Evolutionary conservation across 2,113 vertebrate genomes (phyloP).

Genomic region (Ciconia maguari): DNA sequence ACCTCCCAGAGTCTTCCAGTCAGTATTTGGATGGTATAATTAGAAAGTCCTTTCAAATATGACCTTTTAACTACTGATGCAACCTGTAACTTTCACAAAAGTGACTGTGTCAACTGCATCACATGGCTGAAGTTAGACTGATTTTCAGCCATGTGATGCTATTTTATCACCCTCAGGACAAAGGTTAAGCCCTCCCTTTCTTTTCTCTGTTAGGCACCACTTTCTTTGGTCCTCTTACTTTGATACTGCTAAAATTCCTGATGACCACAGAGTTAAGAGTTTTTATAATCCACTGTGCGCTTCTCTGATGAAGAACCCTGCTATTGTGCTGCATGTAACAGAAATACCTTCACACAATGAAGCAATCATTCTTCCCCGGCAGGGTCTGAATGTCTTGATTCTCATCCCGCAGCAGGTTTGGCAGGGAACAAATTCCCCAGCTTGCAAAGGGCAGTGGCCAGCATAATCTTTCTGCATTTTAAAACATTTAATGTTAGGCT

Average conservation of each 20-base stretch:
- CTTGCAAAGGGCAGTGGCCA: conserved; percentile 45
- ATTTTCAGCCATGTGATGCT: conserved; percentile 71
- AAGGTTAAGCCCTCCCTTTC: conserved; percentile 74
- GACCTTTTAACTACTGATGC: conserved; percentile 46
- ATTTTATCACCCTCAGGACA: conserved; percentile 72
- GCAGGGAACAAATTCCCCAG: conserved; percentile 34
- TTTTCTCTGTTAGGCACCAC: conserved; percentile 52
- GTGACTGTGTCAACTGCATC: conserved; percentile 54
- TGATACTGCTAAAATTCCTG: conserved; percentile 56
- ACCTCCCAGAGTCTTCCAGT: background rate
- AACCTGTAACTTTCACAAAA: conserved; percentile 44
- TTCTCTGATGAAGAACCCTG: conserved; percentile 49
- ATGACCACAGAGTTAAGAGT: conserved; percentile 40
- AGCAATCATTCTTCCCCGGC: conserved; percentile 51
- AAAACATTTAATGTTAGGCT: conserved; percentile 46
- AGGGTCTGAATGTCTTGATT: conserved; percentile 52
- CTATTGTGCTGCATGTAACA: conserved; percentile 43
- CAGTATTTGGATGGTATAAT: background rate
- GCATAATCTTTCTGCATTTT: conserved; percentile 51
- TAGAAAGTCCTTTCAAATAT: conserved; percentile 24
- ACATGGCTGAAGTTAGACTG: conserved; percentile 59
- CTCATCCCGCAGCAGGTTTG: conserved; percentile 50
- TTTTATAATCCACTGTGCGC: conserved; percentile 27
- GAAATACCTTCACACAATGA: conserved; percentile 54
- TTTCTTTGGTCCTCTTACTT: conserved; percentile 44